Evolutionary conservation across 2,797 vertebrate species (phyloP), one percentile per base, ranked within the genome.

Genomic region (Gymnocypris eckloni): DNA sequence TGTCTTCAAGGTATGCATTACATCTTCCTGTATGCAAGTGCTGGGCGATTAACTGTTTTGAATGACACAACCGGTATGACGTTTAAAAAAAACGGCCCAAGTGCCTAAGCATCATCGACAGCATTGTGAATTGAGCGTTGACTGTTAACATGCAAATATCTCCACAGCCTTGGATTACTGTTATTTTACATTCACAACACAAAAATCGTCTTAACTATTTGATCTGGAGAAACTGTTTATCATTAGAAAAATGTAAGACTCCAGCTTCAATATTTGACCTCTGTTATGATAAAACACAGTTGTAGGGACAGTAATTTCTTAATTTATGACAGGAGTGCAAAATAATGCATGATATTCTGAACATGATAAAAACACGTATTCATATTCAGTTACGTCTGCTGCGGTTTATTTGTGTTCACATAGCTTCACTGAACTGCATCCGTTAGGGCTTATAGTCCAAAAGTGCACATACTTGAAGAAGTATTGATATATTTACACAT

Each of bases 1-100:
- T 99, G 97, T 99, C 97, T 43, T 98, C 95, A 93, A 98, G 98
- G 98, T 99, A 91, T 94, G 41, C 18, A 37, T 54, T 79, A 52
- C 12, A 28, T 56, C 25, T 18, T 45, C 12, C 15, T n/a, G 6
- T 33, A 79, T 50, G 43, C 70, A 72, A 41, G 12, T 64, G 59
- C 59, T 64, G 59, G 59, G 59, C 5, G 0, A 43, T 64, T 28
- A 64, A 64, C 12, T 6, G 59, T 64, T 64, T 64, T 28, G 2
- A 64, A 64, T 28, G 28, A 64, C 59, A 64, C 12, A 64, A 64
- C 59, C 6, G 0, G n/a, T 64, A 28, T 13, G n/a, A 64, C 5
- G 1, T 64, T 61, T 13, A 18, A 10, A 59, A 56, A 22, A 59
- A 48, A 1, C 9, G 56, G 10, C 4, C n/a, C 22, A n/a, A 22